Evolutionary conservation across 2,888 invertebrate genomes (phyloP), one percentile per base, ranked within the genome.

Genomic region (Aromia moschata): DNA sequence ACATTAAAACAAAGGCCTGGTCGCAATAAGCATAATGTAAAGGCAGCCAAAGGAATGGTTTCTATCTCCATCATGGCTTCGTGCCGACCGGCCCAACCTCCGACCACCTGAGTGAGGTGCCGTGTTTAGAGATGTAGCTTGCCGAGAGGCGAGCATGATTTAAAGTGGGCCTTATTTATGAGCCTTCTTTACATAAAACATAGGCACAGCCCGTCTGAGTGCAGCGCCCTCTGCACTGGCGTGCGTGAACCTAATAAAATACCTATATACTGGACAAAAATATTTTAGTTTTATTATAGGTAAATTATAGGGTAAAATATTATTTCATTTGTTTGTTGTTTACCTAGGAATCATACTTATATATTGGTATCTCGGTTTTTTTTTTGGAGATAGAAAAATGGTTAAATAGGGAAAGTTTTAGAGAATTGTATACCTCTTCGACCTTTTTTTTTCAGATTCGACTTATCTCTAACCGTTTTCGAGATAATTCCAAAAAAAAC

Each of bases 111-210:
- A 75, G 76, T 65, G 76, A 75, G 76, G 76, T 77, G 77, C 75
- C 74, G 75, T 74, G 75, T 76, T 70, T 69, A 59, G 68, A 76
- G 76, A 76, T 77, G 77, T 75, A 69, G 74, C 75, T 74, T 68
- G 75, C 74, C 73, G 69, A 75, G 74, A 74, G 76, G 73, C 71
- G 74, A 74, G 73, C 78, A 77, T 79, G 78, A 79, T 79, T 79
- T 79, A 79, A 77, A 78, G 74, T 75, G 72, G 76, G 66, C 73
- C 70, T 75, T 77, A 79, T 79, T 79, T 78, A 79, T 70, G 77
- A 70, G 71, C 70, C 78, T 77, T 66, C 76, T 79, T 79, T 77
- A 76, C 78, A 79, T 79, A 76, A 78, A 77, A 79, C 78, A 79
- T 77, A 78, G 76, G 77, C 76, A 74, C 77, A 74, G 72, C 69